Conservation (phyloP, 1,140 invertebrate genomes). For the Dufourea novaeangliae region DNA sequence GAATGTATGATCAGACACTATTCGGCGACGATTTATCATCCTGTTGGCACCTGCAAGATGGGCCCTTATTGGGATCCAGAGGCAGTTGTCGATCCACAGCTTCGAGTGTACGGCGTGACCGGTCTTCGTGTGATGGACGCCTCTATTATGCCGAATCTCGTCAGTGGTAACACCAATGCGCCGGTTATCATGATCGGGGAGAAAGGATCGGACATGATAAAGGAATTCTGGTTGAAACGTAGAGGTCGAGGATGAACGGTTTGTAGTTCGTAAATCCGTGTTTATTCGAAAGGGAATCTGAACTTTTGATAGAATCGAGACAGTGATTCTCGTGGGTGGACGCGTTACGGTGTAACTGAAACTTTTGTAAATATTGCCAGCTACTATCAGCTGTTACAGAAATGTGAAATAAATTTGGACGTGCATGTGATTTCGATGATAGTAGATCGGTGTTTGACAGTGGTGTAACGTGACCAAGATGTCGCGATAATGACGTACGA, state of each 20-base stretch:
- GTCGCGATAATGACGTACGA: neutral
- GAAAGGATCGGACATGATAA: conserved; percentile 91
- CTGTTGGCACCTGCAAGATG: conserved; percentile 96
- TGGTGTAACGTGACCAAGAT: too few species aligned
- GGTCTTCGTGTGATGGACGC: conserved; percentile 92
- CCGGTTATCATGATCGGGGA: conserved; percentile 93
- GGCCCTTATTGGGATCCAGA: conserved; percentile 91
- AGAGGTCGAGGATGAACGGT: conserved; percentile 17
- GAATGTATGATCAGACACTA: conserved; percentile 92
- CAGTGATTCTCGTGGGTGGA: neutral
- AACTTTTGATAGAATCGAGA: neutral
- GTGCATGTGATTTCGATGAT: too few species aligned
- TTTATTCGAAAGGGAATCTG: neutral
- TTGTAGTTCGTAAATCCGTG: neutral
- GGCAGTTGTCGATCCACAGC: conserved; percentile 93
- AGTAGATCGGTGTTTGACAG: neutral
- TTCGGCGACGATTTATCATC: conserved; percentile 92
- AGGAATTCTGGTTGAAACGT: conserved; percentile 88
- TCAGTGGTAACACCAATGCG: conserved; percentile 92
- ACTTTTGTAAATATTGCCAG: neutral
- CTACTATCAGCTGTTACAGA: neutral
- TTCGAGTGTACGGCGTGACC: conserved; percentile 90
- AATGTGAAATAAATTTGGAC: neutral
- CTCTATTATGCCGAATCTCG: conserved; percentile 91
- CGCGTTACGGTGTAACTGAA: neutral